A percentile compares a stretch with the other conserved stretches of the same genome.
Evolutionary conservation across 2,113 vertebrate genomes (phyloP).

Genomic region (Heterochromis multidens): DNA sequence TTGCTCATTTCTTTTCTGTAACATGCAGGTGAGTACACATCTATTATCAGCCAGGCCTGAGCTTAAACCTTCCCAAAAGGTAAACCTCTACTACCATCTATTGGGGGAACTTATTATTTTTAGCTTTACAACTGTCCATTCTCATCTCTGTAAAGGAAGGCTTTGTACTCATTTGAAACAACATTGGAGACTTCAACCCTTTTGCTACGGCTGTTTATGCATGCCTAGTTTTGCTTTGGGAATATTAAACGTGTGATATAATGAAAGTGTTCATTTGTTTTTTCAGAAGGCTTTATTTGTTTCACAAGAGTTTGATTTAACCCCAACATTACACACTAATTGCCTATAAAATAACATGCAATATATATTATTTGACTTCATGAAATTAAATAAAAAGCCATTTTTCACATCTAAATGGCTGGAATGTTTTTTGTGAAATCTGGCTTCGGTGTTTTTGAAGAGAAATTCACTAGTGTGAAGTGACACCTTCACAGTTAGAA

Average conservation of each 20-base stretch:
- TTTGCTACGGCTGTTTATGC: background rate
- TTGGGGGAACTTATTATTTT: background rate
- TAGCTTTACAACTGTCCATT: background rate
- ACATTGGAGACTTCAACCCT: background rate
- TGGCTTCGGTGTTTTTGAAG: background rate
- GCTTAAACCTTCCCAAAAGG: background rate
- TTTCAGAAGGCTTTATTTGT: slow-evolving; percentile 10
- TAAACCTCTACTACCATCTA: slow-evolving; percentile 61
- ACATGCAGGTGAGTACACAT: background rate
- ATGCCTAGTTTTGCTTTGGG: background rate
- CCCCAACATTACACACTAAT: background rate
- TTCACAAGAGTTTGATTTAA: slow-evolving; percentile 16
- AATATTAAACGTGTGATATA: background rate
- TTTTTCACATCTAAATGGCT: background rate
- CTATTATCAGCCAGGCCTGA: background rate
- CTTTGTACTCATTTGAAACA: background rate
- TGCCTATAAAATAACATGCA: background rate
- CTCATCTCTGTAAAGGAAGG: background rate
- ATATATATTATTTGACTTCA: background rate
- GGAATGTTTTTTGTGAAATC: background rate
- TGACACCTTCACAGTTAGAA: background rate
- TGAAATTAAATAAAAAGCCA: background rate
- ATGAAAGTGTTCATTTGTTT: background rate
- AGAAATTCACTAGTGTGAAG: background rate
- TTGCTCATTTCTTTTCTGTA: background rate